Base-by-base conservation (phyloP, 2,797 vertebrate genomes). In the Phrynocephalus guinanensis region DNA sequence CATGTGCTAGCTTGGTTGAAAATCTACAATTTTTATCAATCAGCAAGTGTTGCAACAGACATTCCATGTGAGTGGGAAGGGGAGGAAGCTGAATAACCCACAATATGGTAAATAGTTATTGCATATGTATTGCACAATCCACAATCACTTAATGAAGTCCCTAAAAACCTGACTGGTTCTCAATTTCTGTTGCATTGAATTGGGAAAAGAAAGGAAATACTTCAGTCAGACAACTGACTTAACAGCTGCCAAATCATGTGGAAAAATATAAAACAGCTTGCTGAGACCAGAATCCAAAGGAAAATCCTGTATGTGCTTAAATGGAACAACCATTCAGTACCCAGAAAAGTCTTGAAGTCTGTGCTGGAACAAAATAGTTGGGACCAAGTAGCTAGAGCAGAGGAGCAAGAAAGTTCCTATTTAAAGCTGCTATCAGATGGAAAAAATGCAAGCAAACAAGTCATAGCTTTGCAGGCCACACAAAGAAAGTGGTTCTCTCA, bases 291-390 rank as follows among this genome's bases (percentile, higher is more conserved):
- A 92, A 95, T 94, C 82, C 85, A 94, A 93, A 91, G 91, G 91
- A 93, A 63, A 95, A 90, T 73, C 52, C 82, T 52, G 68, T 56
- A 70, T 89, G 78, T 89, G 89, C 92, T 87, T 90, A 91, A 96
- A 90, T 92, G 90, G 94, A 96, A 96, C 91, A 96, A 93, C 94
- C 92, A 87, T 95, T 95, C 95, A 93, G 91, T 93, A 94, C 89
- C 83, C 90, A 88, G 94, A 94, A 93, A 93, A 91, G 88, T 86
- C 95, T 92, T 94, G 88, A 90, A 86, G 50, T 86, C 95, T 95
- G 95, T 95, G 96, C 95, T 96, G 95, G 95, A 96, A 97, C 95
- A 95, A 93, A 95, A 94, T 93, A 89, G 91, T 95, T 95, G 92
- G 93, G 93, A 89, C 90, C 13, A 6, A 90, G 91, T 91, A 91